Percentiles rank a stretch among this genome's conserved stretches.
Evolutionary conservation across 2,888 invertebrate species (phyloP).

Genomic region (Protodeltote pygarga): DNA sequence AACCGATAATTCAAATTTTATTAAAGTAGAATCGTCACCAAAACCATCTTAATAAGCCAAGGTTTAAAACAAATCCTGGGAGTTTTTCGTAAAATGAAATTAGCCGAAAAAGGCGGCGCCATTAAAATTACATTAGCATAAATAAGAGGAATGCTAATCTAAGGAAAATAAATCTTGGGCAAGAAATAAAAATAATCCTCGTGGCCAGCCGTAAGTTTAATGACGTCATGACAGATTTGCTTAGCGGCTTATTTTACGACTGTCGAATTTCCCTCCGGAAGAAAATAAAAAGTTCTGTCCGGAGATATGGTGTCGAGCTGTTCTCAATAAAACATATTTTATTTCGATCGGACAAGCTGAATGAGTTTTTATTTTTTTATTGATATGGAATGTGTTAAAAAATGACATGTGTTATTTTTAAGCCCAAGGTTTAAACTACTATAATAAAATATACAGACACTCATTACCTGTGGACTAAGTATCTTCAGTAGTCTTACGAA

Average conservation of each 20-base stretch:
- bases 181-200: conserved; percentile 83
- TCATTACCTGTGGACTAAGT: no score
- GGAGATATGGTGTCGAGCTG: conserved; percentile 32
- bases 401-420: no score
- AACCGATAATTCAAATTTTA: conserved; percentile 75
- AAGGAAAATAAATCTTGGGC: conserved; percentile 82
- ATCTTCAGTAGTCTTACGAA: no score
- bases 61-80: conserved; percentile 79
- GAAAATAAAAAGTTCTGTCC: conserved; percentile 44
- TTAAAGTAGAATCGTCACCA: conserved; percentile 73
- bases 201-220: conserved; percentile 68
- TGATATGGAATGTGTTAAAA: no score
- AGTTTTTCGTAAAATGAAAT: conserved; percentile 84
- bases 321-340: conserved; percentile 37
- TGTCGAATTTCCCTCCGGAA: conserved; percentile 41
- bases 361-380: no score
- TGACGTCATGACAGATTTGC: conserved; percentile 73
- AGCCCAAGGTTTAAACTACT: no score
- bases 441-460: no score
- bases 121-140: conserved; percentile 87
- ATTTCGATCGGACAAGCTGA: conserved; percentile 17
- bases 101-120: conserved; percentile 83
- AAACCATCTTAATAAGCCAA: conserved; percentile 77
- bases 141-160: conserved; percentile 86
- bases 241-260: conserved; percentile 52